These are phyloP conservation scores for Rambutsinella grinnellia DNA, from an alignment of 2,888 invertebrate species.

Conservation along the genomic window DNA sequence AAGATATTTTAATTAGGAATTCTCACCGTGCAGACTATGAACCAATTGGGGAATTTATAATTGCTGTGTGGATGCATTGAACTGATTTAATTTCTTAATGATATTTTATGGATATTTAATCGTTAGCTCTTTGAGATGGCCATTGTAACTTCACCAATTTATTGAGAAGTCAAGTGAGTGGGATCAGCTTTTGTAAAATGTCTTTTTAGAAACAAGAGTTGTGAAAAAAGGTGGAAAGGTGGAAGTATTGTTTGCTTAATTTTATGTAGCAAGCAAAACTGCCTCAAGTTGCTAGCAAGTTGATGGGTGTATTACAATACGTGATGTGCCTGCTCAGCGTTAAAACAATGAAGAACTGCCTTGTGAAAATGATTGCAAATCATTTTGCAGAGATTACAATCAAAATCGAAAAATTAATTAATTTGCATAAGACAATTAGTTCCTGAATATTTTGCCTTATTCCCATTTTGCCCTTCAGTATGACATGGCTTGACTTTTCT, in stretches of 20 bases:
- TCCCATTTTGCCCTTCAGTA: neutral
- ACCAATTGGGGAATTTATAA: neutral
- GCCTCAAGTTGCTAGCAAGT: neutral
- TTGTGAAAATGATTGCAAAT: neutral
- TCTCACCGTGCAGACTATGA: neutral
- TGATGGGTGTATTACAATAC: conserved; percentile 29
- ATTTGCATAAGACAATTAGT: conserved; percentile 43
- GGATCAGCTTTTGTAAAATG: too few relatives aligned
- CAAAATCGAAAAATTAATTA: conserved; percentile 33
- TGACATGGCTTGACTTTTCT: too few relatives aligned
- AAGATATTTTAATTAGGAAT: conserved; percentile 31
- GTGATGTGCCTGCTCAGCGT: conserved; percentile 19
- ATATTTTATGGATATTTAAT: conserved; percentile 36
- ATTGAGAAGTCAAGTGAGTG: neutral
- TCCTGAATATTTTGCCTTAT: conserved; percentile 27
- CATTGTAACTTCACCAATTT: neutral
- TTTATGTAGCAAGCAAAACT: neutral
- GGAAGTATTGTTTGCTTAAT: conserved; percentile 8
- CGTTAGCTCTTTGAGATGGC: conserved; percentile 20
- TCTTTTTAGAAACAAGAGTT: too few relatives aligned
- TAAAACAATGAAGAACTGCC: neutral
- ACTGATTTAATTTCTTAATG: conserved; percentile 46
- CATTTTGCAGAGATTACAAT: neutral
- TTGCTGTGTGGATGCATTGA: conserved; percentile 8
- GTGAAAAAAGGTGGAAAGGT: neutral